These are phyloP conservation scores for Uromys caudimaculatus DNA, from an alignment of 2,797 vertebrate species.

Conservation along the genomic window DNA sequence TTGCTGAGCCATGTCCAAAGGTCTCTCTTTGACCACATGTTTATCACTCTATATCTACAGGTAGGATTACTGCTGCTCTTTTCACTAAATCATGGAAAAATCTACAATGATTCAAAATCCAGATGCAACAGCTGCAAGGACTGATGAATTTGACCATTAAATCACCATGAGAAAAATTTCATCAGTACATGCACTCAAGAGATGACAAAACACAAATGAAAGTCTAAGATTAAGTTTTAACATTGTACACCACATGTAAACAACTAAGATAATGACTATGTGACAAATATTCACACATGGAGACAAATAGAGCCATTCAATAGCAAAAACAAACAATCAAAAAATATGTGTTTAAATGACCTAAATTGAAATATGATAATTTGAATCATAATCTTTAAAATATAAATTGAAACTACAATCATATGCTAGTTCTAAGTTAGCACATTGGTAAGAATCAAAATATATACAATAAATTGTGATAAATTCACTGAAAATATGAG, in stretches of 20 bases:
- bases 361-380: neutral
- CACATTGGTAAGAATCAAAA: neutral
- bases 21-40: neutral
- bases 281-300: neutral
- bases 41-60: neutral
- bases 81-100: too few relatives aligned
- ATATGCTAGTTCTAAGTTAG: neutral
- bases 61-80: neutral
- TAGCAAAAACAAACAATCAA: neutral
- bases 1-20: neutral
- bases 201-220: neutral
- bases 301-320: neutral
- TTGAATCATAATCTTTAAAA: neutral
- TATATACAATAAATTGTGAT: neutral
- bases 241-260: neutral
- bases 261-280: neutral
- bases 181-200: neutral
- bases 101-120: neutral
- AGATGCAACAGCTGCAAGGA: neutral
- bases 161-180: neutral
- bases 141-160: neutral
- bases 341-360: neutral
- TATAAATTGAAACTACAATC: neutral
- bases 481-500: slow-evolving; percentile 8
- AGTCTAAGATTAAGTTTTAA: neutral